phyloP scores from a whole-genome alignment of 2,888 invertebrate species.

The Tortricodes alternella region DNA sequence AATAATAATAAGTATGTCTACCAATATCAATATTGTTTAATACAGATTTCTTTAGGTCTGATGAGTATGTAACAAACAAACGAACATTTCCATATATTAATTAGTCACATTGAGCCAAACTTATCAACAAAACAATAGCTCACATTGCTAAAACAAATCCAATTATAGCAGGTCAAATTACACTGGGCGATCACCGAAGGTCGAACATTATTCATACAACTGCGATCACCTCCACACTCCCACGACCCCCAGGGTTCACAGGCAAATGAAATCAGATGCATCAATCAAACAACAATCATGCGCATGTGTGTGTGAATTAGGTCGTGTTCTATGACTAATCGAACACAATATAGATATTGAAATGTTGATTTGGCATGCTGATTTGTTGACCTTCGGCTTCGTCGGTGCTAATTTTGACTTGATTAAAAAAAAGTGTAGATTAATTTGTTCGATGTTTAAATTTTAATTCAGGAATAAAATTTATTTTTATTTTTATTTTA shows the following conservation, averaged over 20 bases:
- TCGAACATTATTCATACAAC: slow-evolving; percentile 21
- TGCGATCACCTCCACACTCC: slow-evolving; percentile 26
- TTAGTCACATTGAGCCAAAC: too few species aligned
- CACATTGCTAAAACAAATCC: neutral
- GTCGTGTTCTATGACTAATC: slow-evolving; percentile 23
- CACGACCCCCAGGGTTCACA: slow-evolving; percentile 32
- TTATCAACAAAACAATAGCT: neutral
- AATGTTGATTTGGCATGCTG: neutral
- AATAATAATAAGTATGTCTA: too few species aligned
- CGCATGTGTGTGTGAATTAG: slow-evolving; percentile 29
- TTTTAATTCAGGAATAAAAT: neutral
- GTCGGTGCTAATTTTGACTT: neutral
- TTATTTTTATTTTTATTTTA: too few species aligned
- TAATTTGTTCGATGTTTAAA: neutral
- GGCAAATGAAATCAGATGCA: slow-evolving; percentile 34
- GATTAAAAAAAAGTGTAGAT: slow-evolving; percentile 3
- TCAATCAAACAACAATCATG: slow-evolving; percentile 32
- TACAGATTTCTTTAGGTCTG: too few species aligned
- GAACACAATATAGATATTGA: slow-evolving; percentile 1
- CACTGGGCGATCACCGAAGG: slow-evolving; percentile 15
- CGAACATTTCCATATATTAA: too few species aligned
- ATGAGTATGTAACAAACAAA: too few species aligned
- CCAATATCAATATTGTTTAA: too few species aligned
- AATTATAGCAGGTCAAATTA: neutral
- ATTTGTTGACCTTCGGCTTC: neutral